These are phyloP conservation scores for Desmodus rotundus DNA, from an alignment of 2,113 vertebrate genomes.

Conservation along the genomic window DNA sequence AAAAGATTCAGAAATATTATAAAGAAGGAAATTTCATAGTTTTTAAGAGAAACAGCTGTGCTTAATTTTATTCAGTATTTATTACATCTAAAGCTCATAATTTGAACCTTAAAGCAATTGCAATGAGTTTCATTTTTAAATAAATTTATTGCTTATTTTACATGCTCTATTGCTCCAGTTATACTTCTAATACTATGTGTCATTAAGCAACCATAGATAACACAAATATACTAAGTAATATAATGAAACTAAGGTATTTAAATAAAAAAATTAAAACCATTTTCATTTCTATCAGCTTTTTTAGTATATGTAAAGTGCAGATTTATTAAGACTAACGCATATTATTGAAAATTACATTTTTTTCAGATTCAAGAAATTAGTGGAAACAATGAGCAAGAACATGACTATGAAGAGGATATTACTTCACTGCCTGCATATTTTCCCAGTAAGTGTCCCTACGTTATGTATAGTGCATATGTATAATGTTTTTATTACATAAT, in stretches of 20 bases:
- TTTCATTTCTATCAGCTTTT: neutral
- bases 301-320: neutral
- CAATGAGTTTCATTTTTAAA: neutral
- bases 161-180: neutral
- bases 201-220: neutral
- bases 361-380: slow-evolving; percentile 66
- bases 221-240: neutral
- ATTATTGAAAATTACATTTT: slow-evolving; percentile 41
- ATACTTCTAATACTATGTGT: neutral
- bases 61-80: neutral
- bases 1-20: neutral
- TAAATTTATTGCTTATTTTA: neutral
- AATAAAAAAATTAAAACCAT: neutral
- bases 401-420: slow-evolving; percentile 39
- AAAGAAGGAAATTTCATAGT: neutral
- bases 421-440: slow-evolving; percentile 1
- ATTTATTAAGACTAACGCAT: neutral
- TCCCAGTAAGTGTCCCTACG: slow-evolving; percentile 64
- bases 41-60: neutral
- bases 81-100: neutral
- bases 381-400: neutral
- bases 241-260: neutral
- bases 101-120: neutral
- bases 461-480: neutral
- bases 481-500: neutral